Evolutionary conservation across 2,797 vertebrate genomes (phyloP), one percentile per base, ranked within the genome.

Genomic region (Ambastaia sidthimunki): DNA sequence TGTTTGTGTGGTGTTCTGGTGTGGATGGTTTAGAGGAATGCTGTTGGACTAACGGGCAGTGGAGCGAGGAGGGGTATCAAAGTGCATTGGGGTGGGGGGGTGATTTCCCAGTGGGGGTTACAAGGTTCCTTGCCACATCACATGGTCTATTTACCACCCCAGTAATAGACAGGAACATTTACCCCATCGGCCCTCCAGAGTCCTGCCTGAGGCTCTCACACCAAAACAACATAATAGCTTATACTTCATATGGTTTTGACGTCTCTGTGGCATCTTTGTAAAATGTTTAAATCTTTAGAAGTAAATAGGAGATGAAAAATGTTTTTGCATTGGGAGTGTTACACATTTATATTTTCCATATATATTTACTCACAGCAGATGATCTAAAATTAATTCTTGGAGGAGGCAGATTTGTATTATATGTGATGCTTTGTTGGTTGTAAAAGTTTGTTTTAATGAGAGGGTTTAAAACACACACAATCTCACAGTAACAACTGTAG

Each of bases 1-100:
- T 94, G 90, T 88, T 90, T 86, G 69, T 68, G 87, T 87, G 90
- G 85, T 85, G 89, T 91, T 94, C 94, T 92, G 91, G 74, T 95
- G 85, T 89, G 91, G 91, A 83, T 94, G 93, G 87, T 93, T 95
- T 92, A 86, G 84, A 93, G 95, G 95, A 97, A 97, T 96, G 95
- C 93, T 94, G 90, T 85, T 84, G 89, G 92, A 93, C 92, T 92
- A 91, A 90, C 88, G 93, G 92, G 89, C 89, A 76, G 86, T 92
- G 93, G 91, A 96, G 95, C 95, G 93, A 90, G 91, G 93, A 92
- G 92, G 90, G 86, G 92, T 92, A 90, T 93, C 91, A 93, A 93
- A 80, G 76, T 52, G 54, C 70, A 69, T 21, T 2, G 28, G 52
- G 91, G 89, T 41, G 91, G 90, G 79, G 79, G 74, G 83, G 82